phyloP scores from a whole-genome alignment of 2,113 vertebrate genomes.

The Mugil cephalus region DNA sequence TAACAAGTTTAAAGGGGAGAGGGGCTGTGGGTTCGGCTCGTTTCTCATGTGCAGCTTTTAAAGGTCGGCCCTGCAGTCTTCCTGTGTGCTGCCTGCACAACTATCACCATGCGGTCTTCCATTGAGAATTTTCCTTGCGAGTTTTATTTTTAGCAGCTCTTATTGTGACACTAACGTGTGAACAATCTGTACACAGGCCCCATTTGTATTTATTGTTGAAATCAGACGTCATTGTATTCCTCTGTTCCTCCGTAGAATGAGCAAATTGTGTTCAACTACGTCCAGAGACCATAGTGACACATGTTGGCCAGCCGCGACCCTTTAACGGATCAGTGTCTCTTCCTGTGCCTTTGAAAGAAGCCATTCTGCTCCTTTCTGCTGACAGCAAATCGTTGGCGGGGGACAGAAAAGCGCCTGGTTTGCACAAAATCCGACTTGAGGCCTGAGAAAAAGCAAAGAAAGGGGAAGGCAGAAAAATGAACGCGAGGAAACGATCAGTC shows the following conservation, averaged over 20 bases:
- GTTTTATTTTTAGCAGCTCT: not conserved
- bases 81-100: not conserved
- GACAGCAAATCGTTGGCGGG: slow-evolving; percentile 64
- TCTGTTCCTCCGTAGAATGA: not conserved
- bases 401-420: slow-evolving; percentile 51
- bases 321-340: slow-evolving; percentile 29
- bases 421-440: slow-evolving; percentile 51
- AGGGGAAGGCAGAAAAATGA: slow-evolving; percentile 1
- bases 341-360: slow-evolving; percentile 36
- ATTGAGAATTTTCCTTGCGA: not conserved
- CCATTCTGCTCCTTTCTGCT: slow-evolving; percentile 57
- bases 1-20: slow-evolving; percentile 33
- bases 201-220: not conserved
- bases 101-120: not conserved
- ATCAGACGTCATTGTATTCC: not conserved
- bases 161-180: not conserved
- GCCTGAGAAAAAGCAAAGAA: slow-evolving; percentile 1
- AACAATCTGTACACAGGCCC: not conserved
- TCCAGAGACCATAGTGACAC: not conserved
- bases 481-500: slow-evolving; percentile 6
- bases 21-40: slow-evolving; percentile 14
- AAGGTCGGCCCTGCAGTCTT: slow-evolving; percentile 1
- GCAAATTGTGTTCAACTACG: slow-evolving; percentile 5
- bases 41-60: slow-evolving; percentile 35
- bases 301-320: not conserved